A percentile compares a stretch with the other conserved stretches of the same genome.
Conservation (phyloP, 2,888 invertebrate species). For the Trissolcus japonicus region DNA sequence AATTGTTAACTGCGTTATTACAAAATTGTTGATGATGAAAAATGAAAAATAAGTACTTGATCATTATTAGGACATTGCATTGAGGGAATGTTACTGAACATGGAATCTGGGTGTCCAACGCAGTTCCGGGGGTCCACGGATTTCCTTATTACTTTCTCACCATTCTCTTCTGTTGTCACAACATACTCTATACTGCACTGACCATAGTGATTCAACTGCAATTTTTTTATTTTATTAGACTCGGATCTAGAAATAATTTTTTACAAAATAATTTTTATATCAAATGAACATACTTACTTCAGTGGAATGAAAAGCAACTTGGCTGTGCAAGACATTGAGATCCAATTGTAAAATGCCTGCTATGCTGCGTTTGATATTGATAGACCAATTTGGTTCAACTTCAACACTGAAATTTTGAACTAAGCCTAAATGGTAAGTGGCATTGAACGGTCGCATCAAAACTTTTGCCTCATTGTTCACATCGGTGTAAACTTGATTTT, state of each 20-base stretch:
- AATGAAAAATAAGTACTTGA: slow-evolving; percentile 66
- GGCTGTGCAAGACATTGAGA: slow-evolving; percentile 64
- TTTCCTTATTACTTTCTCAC: slow-evolving; percentile 70
- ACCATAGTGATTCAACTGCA: slow-evolving; percentile 75
- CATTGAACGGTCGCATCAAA: slow-evolving; percentile 68
- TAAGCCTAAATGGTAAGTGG: slow-evolving; percentile 66
- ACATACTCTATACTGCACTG: slow-evolving; percentile 74
- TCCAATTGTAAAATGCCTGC: slow-evolving; percentile 82
- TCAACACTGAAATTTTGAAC: slow-evolving; percentile 70
- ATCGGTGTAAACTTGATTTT: slow-evolving; percentile 41
- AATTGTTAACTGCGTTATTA: too few species aligned
- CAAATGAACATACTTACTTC: slow-evolving; percentile 65
- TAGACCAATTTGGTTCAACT: slow-evolving; percentile 81
- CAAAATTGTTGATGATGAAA: too few species aligned
- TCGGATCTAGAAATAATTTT: too few species aligned
- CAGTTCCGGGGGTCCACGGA: slow-evolving; percentile 75
- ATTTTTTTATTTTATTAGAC: too few species aligned
- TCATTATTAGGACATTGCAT: slow-evolving; percentile 72
- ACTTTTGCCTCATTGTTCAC: slow-evolving; percentile 59
- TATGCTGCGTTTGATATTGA: slow-evolving; percentile 83
- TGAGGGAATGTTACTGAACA: slow-evolving; percentile 73
- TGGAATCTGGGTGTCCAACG: slow-evolving; percentile 66
- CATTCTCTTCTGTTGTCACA: slow-evolving; percentile 64
- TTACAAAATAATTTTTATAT: background rate
- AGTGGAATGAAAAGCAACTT: slow-evolving; percentile 68